These are phyloP conservation scores for Eufriesea mexicana DNA, from an alignment of 1,140 invertebrate genomes.

Conservation along the genomic window DNA sequence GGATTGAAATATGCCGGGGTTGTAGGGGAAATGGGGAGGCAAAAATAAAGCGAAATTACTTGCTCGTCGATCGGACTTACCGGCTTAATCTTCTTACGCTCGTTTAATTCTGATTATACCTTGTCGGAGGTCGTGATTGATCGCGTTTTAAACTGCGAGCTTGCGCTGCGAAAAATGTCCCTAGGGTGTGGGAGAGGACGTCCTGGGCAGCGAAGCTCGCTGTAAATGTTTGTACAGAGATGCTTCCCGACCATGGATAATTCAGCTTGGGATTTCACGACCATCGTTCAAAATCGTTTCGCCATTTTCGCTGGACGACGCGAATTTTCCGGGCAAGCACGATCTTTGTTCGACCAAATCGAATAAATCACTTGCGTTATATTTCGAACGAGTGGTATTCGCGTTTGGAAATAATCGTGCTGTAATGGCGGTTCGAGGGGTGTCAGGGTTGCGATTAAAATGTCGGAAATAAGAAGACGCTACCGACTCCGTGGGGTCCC, in stretches of 20 bases:
- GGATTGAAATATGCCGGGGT: slow-evolving; percentile 8
- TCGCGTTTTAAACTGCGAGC: slow-evolving; percentile 18
- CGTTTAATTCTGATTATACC: slow-evolving; percentile 42
- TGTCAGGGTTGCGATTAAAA: neutral
- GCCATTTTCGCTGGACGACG: neutral
- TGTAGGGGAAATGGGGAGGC: neutral
- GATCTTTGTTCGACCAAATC: too few relatives aligned
- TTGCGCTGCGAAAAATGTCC: neutral
- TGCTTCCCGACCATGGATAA: neutral
- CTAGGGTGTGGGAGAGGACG: neutral
- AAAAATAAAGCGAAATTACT: slow-evolving; percentile 4
- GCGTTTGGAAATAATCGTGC: neutral
- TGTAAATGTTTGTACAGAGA: neutral
- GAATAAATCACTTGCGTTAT: too few relatives aligned
- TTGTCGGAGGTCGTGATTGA: slow-evolving; percentile 30
- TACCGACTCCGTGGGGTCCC: neutral
- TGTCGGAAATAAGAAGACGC: neutral
- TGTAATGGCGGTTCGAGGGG: neutral
- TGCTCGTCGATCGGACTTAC: neutral
- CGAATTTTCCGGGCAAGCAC: too few relatives aligned
- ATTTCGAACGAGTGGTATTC: neutral
- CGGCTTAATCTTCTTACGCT: slow-evolving; percentile 18
- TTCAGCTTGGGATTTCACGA: neutral
- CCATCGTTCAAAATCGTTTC: too few relatives aligned
- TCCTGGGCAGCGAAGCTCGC: neutral